phyloP scores from a whole-genome alignment of 2,888 invertebrate species.

The Drosophila diplacantha region DNA sequence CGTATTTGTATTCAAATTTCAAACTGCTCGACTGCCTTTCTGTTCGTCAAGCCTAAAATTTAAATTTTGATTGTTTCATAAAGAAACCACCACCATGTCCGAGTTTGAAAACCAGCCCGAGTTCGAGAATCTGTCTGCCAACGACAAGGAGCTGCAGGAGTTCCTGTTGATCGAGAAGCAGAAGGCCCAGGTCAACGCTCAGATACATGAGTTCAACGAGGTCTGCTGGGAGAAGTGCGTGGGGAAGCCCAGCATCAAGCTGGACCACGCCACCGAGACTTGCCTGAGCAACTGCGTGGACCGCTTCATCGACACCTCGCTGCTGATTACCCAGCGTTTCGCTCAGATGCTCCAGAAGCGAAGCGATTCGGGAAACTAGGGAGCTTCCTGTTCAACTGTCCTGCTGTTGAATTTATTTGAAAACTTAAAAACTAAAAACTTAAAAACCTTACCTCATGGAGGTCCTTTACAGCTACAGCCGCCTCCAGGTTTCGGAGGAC shows the following conservation, averaged over 20 bases:
- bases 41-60: not conserved
- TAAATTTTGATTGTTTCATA: slow-evolving; percentile 27
- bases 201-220: slow-evolving; percentile 95
- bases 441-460: no score
- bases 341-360: slow-evolving; percentile 90
- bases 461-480: not conserved
- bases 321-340: slow-evolving; percentile 92
- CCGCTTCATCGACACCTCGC: slow-evolving; percentile 94
- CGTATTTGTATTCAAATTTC: no score
- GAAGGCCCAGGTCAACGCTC: slow-evolving; percentile 92
- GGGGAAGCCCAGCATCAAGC: slow-evolving; percentile 90
- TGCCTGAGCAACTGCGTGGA: slow-evolving; percentile 96
- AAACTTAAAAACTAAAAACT: slow-evolving; percentile 39
- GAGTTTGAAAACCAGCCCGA: slow-evolving; percentile 72
- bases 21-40: not conserved
- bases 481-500: not conserved
- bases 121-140: slow-evolving; percentile 72
- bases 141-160: slow-evolving; percentile 89
- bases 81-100: slow-evolving; percentile 58
- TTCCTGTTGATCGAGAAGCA: slow-evolving; percentile 91
- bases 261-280: slow-evolving; percentile 92
- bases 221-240: slow-evolving; percentile 98
- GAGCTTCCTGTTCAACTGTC: slow-evolving; percentile 2
- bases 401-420: slow-evolving; percentile 26
- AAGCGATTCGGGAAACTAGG: slow-evolving; percentile 77